Conservation (phyloP, 2,113 vertebrate species). For the Corythornis madagascariensis region DNA sequence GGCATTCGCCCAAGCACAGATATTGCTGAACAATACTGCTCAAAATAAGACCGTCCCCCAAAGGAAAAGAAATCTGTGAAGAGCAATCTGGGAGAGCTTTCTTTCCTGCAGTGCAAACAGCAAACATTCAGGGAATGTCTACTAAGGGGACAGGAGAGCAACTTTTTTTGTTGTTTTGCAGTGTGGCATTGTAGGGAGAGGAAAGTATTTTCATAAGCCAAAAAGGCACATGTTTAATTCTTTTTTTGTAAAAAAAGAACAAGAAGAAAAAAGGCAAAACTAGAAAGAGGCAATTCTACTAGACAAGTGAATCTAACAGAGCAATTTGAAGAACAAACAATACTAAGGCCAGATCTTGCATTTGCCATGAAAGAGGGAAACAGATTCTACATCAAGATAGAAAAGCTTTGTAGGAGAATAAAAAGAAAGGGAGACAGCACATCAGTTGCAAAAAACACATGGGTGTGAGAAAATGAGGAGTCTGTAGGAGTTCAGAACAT, state of each 20-base stretch:
- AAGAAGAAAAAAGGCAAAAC: no score
- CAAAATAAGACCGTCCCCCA: slow-evolving; percentile 10
- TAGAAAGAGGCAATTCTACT: background rate
- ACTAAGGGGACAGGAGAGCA: background rate
- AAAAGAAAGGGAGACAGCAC: background rate
- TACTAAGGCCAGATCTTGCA: background rate
- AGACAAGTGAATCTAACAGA: background rate
- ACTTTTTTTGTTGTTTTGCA: background rate
- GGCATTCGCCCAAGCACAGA: slow-evolving; percentile 39
- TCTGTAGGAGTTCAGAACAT: slow-evolving; percentile 42
- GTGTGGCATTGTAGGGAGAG: background rate
- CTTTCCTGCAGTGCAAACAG: background rate
- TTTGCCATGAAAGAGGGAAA: background rate
- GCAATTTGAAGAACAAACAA: background rate
- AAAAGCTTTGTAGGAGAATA: background rate
- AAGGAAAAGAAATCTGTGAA: background rate
- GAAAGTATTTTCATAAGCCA: background rate
- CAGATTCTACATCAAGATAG: background rate
- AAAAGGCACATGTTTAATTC: background rate
- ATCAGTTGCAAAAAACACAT: slow-evolving; percentile 6
- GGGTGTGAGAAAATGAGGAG: background rate
- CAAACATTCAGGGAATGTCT: background rate
- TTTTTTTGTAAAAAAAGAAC: background rate
- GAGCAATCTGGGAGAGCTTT: background rate
- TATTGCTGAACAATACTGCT: slow-evolving; percentile 25